These are phyloP conservation scores for Proales similis DNA, from an alignment of 1,140 invertebrate genomes.

Conservation along the genomic window DNA sequence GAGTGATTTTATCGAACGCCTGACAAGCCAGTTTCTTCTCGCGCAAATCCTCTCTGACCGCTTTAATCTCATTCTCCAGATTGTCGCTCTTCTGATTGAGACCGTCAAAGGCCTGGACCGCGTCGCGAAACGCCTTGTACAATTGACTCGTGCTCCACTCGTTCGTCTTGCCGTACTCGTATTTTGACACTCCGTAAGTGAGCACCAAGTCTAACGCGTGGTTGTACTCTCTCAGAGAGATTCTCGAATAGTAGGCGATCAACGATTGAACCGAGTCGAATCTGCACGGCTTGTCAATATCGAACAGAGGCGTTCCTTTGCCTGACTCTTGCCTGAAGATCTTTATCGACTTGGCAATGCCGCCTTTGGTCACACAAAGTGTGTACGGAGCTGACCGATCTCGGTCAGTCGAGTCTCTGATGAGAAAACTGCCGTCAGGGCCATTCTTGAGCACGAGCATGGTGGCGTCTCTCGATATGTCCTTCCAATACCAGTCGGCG, in stretches of 20 bases:
- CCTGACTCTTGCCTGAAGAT: slow-evolving; percentile 3
- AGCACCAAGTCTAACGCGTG: slow-evolving; percentile 31
- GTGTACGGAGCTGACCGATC: slow-evolving; percentile 7
- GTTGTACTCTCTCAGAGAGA: slow-evolving; percentile 29
- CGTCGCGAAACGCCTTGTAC: slow-evolving; percentile 19
- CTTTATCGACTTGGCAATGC: slow-evolving; percentile 23
- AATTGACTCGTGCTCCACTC: slow-evolving; percentile 24
- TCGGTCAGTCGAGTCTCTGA: slow-evolving; percentile 20
- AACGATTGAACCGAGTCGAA: slow-evolving; percentile 10
- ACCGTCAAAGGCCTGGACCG: slow-evolving; percentile 11
- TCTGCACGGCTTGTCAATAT: slow-evolving; percentile 31
- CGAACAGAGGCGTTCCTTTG: slow-evolving; percentile 1
- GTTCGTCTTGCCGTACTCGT: slow-evolving; percentile 29
- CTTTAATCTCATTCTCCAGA: slow-evolving; percentile 14
- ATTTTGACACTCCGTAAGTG: slow-evolving; percentile 20
- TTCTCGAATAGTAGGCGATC: slow-evolving; percentile 22
- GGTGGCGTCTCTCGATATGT: slow-evolving; percentile 11
- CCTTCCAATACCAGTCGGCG: slow-evolving; percentile 28
- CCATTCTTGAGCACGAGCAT: slow-evolving; percentile 25
- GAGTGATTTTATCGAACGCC: slow-evolving; percentile 31
- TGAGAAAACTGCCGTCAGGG: slow-evolving; percentile 27
- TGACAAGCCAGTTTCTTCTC: slow-evolving; percentile 18
- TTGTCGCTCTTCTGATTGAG: slow-evolving; percentile 27
- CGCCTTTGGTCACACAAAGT: slow-evolving; percentile 17
- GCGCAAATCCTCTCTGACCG: slow-evolving; percentile 10